Percentiles rank a stretch among this genome's conserved stretches.
These are phyloP conservation scores for Cotesia vestalis DNA, from an alignment of 1,140 invertebrate species.

Conservation along the genomic window DNA sequence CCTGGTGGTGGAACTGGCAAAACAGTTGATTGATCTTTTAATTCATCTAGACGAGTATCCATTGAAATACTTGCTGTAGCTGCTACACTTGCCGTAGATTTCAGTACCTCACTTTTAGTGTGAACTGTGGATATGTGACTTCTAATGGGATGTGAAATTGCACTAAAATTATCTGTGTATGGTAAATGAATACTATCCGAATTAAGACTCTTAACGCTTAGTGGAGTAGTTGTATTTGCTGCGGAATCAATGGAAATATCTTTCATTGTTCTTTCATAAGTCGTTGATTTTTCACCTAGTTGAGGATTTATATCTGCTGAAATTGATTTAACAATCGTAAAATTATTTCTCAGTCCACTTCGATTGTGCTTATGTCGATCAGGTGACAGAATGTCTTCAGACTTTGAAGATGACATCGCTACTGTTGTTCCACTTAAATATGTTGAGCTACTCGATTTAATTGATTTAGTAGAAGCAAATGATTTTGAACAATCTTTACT, in stretches of 20 bases:
- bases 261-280: conserved; percentile 64
- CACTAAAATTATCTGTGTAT: conserved; percentile 65
- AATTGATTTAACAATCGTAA: conserved; percentile 68
- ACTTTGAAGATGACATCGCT: conserved; percentile 73
- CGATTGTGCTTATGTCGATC: conserved; percentile 66
- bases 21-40: conserved; percentile 56
- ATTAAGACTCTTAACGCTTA: conserved; percentile 60
- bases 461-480: conserved; percentile 52
- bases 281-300: conserved; percentile 69
- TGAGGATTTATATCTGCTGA: conserved; percentile 75
- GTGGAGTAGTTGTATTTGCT: conserved; percentile 68
- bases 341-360: conserved; percentile 63
- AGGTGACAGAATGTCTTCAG: conserved; percentile 77
- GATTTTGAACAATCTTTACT: conserved; percentile 57
- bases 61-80: conserved; percentile 51
- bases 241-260: conserved; percentile 52
- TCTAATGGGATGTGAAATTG: conserved; percentile 36
- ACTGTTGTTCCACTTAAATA: conserved; percentile 49
- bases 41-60: conserved; percentile 50
- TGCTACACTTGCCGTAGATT: conserved; percentile 59
- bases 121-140: conserved; percentile 27
- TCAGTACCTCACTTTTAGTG: conserved; percentile 45
- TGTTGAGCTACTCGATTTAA: conserved; percentile 38
- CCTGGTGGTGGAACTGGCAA: conserved; percentile 66
- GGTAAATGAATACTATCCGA: conserved; percentile 70